Evolutionary conservation across 2,113 vertebrate species (phyloP).

Genomic region (Neogobius melanostomus): DNA sequence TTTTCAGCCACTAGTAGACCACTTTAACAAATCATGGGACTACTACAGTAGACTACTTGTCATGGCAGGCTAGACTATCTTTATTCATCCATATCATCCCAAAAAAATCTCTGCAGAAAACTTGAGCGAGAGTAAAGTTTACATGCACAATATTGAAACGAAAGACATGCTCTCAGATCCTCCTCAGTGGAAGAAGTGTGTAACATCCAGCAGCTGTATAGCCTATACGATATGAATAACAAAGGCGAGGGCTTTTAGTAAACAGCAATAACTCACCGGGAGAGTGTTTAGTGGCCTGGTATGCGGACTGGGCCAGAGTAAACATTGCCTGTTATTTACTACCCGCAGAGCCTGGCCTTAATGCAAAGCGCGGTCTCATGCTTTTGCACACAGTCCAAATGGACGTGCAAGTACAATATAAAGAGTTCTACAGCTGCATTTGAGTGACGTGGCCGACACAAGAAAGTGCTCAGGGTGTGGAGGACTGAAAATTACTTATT

Average conservation of each 20-base stretch:
- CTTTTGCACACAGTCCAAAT: constrained; percentile 40
- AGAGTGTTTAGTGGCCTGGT: constrained; percentile 70
- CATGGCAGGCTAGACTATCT: no score
- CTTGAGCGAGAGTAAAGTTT: no score
- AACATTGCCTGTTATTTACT: constrained; percentile 73
- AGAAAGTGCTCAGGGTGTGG: constrained; percentile 50
- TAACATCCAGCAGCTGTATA: constrained; percentile 38
- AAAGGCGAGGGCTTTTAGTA: constrained; percentile 71
- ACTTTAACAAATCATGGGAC: no score
- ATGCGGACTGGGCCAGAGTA: constrained; percentile 66
- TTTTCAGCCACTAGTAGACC: no score
- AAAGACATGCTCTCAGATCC: constrained; percentile 12
- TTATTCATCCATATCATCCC: no score
- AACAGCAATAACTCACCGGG: constrained; percentile 68
- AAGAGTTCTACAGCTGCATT: background rate
- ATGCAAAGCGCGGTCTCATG: constrained; percentile 53
- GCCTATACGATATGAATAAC: constrained; percentile 53
- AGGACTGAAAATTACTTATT: no score
- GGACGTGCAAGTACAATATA: constrained; percentile 31
- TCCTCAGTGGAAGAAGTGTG: constrained; percentile 43
- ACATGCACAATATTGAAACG: constrained; percentile 15
- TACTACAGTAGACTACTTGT: no score
- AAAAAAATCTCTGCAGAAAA: no score
- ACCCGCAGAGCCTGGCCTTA: constrained; percentile 41
- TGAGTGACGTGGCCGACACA: constrained; percentile 50